These are phyloP conservation scores for Lates japonicus DNA, from an alignment of 2,797 vertebrate species.

Conservation along the genomic window DNA sequence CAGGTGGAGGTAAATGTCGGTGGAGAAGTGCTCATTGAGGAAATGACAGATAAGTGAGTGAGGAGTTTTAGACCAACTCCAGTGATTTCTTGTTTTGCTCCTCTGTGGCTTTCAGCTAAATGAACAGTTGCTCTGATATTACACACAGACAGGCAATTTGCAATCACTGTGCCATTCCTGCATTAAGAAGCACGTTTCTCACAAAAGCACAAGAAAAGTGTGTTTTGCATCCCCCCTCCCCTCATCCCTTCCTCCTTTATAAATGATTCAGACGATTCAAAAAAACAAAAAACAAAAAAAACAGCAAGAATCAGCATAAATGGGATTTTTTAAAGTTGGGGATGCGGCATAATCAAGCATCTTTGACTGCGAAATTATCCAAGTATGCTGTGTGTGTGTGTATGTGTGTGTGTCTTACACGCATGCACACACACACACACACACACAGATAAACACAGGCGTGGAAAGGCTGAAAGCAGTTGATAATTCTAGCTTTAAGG, in stretches of 20 bases:
- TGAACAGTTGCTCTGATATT: slow-evolving; percentile 41
- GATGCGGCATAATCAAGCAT: slow-evolving; percentile 71
- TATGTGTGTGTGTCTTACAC: background rate
- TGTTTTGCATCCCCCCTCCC: slow-evolving; percentile 31
- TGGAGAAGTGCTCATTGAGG: background rate
- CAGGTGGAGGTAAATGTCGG: background rate
- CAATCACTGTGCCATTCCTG: slow-evolving; percentile 54
- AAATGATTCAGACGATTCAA: slow-evolving; percentile 65
- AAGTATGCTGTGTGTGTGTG: background rate
- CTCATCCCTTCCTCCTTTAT: slow-evolving; percentile 46
- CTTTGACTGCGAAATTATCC: slow-evolving; percentile 63
- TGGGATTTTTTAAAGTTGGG: slow-evolving; percentile 43
- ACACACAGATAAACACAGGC: slow-evolving; percentile 34
- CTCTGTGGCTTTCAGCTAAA: slow-evolving; percentile 42
- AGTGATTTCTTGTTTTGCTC: slow-evolving; percentile 34
- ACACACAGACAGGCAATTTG: slow-evolving; percentile 58
- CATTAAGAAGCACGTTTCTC: slow-evolving; percentile 34
- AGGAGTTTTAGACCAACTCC: background rate
- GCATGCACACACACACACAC: background rate
- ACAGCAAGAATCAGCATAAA: slow-evolving; percentile 63
- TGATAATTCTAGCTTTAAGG: slow-evolving; percentile 30
- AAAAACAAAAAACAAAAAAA: slow-evolving; percentile 45
- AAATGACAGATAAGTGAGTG: background rate
- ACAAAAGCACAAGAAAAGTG: slow-evolving; percentile 47
- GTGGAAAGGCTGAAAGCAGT: slow-evolving; percentile 12